Conservation (phyloP, 92 coral and sea anemone species). For the Micromussa lordhowensis region DNA sequence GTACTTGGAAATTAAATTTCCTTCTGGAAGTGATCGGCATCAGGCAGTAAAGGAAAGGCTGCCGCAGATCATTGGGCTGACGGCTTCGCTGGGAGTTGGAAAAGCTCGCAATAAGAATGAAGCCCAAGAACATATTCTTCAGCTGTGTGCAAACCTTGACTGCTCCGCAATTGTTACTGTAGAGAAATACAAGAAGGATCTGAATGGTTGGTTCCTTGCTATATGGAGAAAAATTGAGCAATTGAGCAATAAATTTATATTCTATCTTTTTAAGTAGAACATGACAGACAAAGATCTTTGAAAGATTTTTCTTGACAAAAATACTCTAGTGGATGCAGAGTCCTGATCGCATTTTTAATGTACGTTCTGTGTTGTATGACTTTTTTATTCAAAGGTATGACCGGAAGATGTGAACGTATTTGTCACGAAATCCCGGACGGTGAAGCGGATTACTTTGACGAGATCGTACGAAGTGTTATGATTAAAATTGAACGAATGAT, state of each 20-base stretch:
- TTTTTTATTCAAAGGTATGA: slow-evolving; percentile 1
- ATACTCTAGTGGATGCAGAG: not conserved
- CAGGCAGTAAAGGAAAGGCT: slow-evolving; percentile 36
- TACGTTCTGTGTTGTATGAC: not conserved
- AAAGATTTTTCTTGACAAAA: no score
- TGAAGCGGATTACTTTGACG: slow-evolving; percentile 43
- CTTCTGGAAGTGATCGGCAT: not conserved
- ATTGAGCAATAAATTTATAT: no score
- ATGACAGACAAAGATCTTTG: no score
- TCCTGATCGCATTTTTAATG: not conserved
- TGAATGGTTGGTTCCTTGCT: slow-evolving; percentile 37
- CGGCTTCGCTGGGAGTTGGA: slow-evolving; percentile 95
- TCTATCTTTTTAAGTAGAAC: no score
- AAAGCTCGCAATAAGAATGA: slow-evolving; percentile 72
- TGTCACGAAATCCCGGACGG: slow-evolving; percentile 34
- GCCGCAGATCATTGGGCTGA: slow-evolving; percentile 90
- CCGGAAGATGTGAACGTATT: slow-evolving; percentile 44
- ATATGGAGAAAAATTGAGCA: no score
- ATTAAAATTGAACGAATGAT: slow-evolving; percentile 64
- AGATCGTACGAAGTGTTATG: slow-evolving; percentile 61
- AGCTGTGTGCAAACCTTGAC: slow-evolving; percentile 87
- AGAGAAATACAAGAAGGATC: slow-evolving; percentile 51
- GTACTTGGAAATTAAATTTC: slow-evolving; percentile 65
- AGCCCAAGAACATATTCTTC: slow-evolving; percentile 75
- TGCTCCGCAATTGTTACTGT: slow-evolving; percentile 67